Percentiles rank a stretch among this genome's conserved stretches.
Conservation (phyloP, 1,140 invertebrate species). For the Psix sp. region DNA sequence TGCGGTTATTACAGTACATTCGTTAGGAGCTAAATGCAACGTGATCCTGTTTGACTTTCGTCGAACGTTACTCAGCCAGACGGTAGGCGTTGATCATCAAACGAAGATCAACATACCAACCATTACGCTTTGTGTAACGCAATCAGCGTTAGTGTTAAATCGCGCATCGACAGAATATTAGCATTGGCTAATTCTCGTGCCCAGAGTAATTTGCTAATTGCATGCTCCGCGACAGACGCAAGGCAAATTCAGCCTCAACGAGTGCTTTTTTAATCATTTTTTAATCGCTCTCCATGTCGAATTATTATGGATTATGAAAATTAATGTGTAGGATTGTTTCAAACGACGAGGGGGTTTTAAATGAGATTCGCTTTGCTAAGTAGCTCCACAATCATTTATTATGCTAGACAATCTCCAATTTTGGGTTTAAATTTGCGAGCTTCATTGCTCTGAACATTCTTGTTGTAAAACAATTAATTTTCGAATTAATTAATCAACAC, state of each 20-base stretch:
- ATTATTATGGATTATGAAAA: slow-evolving; percentile 3
- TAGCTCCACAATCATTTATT: too few relatives aligned
- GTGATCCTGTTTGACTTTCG: slow-evolving; percentile 46
- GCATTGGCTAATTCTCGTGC: slow-evolving; percentile 47
- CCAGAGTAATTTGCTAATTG: slow-evolving; percentile 37
- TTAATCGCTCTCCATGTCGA: not conserved
- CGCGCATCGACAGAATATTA: slow-evolving; percentile 45
- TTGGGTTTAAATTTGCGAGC: too few relatives aligned
- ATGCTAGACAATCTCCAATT: too few relatives aligned
- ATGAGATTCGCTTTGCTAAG: too few relatives aligned
- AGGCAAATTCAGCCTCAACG: not conserved
- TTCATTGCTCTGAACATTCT: too few relatives aligned
- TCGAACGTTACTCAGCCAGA: slow-evolving; percentile 26
- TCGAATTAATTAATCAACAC: too few relatives aligned
- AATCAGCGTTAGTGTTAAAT: slow-evolving; percentile 55
- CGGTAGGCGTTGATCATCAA: slow-evolving; percentile 35
- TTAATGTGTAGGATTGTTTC: too few relatives aligned
- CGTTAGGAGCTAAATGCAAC: slow-evolving; percentile 30
- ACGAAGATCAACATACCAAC: slow-evolving; percentile 48
- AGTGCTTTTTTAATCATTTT: not conserved
- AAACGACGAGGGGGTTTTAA: too few relatives aligned
- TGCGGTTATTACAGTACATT: slow-evolving; percentile 49
- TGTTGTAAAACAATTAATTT: too few relatives aligned
- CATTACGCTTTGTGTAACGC: slow-evolving; percentile 47
- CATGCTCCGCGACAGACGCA: not conserved